phyloP scores from a whole-genome alignment of 2,888 invertebrate genomes.

The Sarcophaga subvicina region DNA sequence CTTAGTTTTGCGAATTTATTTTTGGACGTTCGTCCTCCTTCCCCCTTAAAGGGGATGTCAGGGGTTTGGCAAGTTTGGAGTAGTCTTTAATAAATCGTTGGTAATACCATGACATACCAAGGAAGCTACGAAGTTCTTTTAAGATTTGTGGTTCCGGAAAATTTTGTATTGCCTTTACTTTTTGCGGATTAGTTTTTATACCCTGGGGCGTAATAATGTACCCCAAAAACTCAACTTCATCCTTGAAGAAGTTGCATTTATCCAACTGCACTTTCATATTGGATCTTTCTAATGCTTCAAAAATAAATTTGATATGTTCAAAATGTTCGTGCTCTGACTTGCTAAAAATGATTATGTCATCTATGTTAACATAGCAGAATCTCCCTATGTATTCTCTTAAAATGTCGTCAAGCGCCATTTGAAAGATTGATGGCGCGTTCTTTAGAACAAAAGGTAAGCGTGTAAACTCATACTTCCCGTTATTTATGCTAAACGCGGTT shows the following conservation, averaged over 20 bases:
- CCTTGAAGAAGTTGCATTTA: conserved; percentile 17
- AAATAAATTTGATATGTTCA: neutral
- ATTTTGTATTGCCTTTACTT: conserved; percentile 57
- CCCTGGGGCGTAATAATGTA: conserved; percentile 16
- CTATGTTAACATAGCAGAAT: conserved; percentile 49
- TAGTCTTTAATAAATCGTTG: conserved; percentile 34
- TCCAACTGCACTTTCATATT: conserved; percentile 41
- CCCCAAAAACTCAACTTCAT: conserved; percentile 30
- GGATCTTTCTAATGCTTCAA: conserved; percentile 47
- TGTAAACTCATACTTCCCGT: conserved; percentile 39
- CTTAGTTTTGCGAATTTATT: neutral
- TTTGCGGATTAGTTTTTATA: conserved; percentile 38
- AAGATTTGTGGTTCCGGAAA: conserved; percentile 40
- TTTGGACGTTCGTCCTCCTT: conserved; percentile 6
- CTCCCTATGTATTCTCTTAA: conserved; percentile 26
- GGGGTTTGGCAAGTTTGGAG: conserved; percentile 46
- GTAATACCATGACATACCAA: conserved; percentile 57
- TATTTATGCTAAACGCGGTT: conserved; percentile 41
- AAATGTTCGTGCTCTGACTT: conserved; percentile 38
- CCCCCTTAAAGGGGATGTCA: conserved; percentile 35
- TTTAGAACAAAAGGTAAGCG: conserved; percentile 35
- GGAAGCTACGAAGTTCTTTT: conserved; percentile 61
- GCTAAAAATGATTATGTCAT: conserved; percentile 45
- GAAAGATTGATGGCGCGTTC: conserved; percentile 48
- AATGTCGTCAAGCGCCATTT: conserved; percentile 50